Base-by-base conservation (phyloP, 2,113 vertebrate genomes). In the Chroicocephalus ridibundus region DNA sequence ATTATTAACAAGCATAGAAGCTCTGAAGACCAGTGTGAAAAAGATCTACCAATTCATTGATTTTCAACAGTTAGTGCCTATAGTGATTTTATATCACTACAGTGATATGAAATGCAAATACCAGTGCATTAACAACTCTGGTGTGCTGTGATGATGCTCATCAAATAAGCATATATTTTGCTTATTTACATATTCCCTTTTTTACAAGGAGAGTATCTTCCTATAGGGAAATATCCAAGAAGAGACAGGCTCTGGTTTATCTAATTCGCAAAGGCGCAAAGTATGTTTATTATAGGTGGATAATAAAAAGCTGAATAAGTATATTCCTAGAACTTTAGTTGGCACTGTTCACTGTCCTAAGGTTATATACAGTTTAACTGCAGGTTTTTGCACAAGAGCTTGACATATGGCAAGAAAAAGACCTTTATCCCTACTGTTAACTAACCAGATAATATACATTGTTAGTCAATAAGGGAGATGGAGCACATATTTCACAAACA, bases 391-490 rank as follows among this genome's bases (percentile, higher is more conserved):
- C 84, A 82, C 19, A 82, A 76, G 61, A 91, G 84, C 66, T 79
- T 93, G 70, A 75, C 55, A 72, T 57, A 69, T 2, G 9, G 70
- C 65, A 91, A 57, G 68, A 64, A 79, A 91, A 91, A 88, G 93
- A 94, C 93, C 92, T 97, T 97, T 88, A 93, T 90, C 78, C 90
- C 78, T 78, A 69, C 70, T 87, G 90, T 72, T 82, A 96, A 85
- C 54, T 87, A 80, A 89, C 26, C 15, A 95, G 90, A 49, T 94
- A 93, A 91, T 95, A 76, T 8, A 79, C 47, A 76, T 47, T 87
- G 58, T 88, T 88, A 90, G 90, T 90, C 74, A 87, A 75, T 80
- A 94, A 85, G 46, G 66, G 52, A 94, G 80, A 71, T 6, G 6
- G 66, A 86, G 46, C 79, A 86, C 0, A 0, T 83, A 61, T 81